Evolutionary conservation across 2,888 invertebrate genomes (phyloP).

Genomic region (Brachylomia viminalis): DNA sequence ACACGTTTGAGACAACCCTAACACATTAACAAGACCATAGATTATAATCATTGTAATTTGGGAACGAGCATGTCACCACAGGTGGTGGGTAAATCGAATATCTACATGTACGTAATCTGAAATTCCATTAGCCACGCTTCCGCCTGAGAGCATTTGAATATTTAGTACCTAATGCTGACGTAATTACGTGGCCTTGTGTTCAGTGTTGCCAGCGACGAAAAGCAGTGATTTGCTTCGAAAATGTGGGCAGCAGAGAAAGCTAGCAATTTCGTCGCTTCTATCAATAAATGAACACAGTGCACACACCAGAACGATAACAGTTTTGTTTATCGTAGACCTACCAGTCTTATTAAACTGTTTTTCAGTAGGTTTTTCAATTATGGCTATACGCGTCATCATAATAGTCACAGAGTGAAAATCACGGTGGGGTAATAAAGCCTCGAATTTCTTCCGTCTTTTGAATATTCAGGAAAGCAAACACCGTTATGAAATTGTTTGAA

Average conservation of each 20-base stretch:
- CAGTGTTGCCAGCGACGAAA: conserved; percentile 42
- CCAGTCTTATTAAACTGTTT: background rate
- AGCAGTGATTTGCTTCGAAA: conserved; percentile 46
- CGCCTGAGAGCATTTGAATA: conserved; percentile 67
- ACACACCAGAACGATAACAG: background rate
- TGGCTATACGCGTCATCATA: background rate
- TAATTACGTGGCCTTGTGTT: conserved; percentile 53
- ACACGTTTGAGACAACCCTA: background rate
- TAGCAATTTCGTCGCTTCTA: conserved; percentile 23
- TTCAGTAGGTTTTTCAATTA: background rate
- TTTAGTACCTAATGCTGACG: conserved; percentile 62
- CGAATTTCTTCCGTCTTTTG: background rate
- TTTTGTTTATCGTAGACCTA: too few species aligned
- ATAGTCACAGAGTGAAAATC: background rate
- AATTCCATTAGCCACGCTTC: conserved; percentile 72
- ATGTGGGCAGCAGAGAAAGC: conserved; percentile 15
- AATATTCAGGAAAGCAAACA: conserved; percentile 2
- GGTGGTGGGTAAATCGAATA: conserved; percentile 56
- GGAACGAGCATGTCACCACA: conserved; percentile 54
- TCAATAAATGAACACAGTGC: conserved; percentile 5
- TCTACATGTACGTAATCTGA: conserved; percentile 67
- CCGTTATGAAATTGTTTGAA: background rate
- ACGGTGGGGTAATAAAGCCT: background rate
- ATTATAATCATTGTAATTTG: conserved; percentile 52
- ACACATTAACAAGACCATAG: conserved; percentile 30